Percentiles rank a stretch among this genome's conserved stretches.
These are phyloP conservation scores for Podarcis cretensis DNA, from an alignment of 2,113 vertebrate species.

Conservation along the genomic window DNA sequence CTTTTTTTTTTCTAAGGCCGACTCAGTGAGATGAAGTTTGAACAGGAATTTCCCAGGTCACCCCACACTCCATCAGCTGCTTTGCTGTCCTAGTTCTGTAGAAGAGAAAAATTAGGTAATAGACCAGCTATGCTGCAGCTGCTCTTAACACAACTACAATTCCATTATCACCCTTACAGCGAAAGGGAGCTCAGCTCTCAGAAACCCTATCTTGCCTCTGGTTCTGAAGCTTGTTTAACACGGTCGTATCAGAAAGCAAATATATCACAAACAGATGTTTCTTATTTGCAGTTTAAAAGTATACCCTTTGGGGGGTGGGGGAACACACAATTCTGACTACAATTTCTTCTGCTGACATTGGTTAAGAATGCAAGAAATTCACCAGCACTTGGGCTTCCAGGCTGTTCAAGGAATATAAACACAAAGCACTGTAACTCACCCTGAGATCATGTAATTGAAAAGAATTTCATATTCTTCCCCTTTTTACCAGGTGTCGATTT, in stretches of 20 bases:
- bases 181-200: background rate
- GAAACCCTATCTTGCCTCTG: fast-evolving
- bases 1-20: background rate
- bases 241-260: background rate
- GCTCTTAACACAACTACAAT: background rate
- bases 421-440: background rate
- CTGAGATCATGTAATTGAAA: background rate
- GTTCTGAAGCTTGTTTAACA: background rate
- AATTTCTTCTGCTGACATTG: background rate
- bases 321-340: background rate
- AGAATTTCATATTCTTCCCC: background rate
- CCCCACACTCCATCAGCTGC: background rate
- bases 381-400: background rate
- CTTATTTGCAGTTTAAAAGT: background rate
- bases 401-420: background rate
- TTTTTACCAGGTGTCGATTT: background rate
- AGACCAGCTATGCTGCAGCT: background rate
- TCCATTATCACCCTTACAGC: background rate
- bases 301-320: background rate
- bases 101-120: background rate
- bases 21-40: background rate
- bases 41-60: background rate
- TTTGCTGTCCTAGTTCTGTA: background rate
- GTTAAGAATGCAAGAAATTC: background rate
- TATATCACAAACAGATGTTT: background rate